Evolutionary conservation across 2,888 invertebrate species (phyloP), one percentile per base, ranked within the genome.

Genomic region (Yponomeuta sedellus): DNA sequence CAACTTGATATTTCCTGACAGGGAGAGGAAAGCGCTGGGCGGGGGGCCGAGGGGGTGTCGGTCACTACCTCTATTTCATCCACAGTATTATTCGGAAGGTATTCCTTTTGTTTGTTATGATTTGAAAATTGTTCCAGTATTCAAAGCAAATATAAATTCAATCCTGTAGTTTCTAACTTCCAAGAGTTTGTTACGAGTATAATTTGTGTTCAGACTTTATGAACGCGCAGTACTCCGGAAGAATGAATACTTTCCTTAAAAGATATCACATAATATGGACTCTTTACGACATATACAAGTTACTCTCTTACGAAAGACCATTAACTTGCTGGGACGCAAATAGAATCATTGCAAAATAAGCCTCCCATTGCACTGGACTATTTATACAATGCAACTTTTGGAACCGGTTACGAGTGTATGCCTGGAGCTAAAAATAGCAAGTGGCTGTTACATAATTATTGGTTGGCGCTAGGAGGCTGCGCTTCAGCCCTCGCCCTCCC

Each of bases 361-460:
- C 68, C 69, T 69, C 71, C 69, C 74, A 75, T 72, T 76, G 77
- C 77, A 79, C 71, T 70, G 71, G 69, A 73, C 77, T 81, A 81
- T 81, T 80, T 78, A 79, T 79, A 81, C 71, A 67, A 40, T 63
- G 44, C 63, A 63, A 59, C 34, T 59, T 65, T 65, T 34, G n/a
- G 34, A 64, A 64, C 58, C 66, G 66, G 57, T 61, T 34, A 39
- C 39, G 22, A 22, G 66, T 76, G 73, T 75, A 77, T 76, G 77
- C 78, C 79, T 79, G 74, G 67, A 66, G 78, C 86, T 86, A 86
- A 85, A 89, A 88, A 90, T 90, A 90, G 85, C 80, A 77, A 69
- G 83, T 80, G 84, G 88, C 88, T 79, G 79, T 77, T 88, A 86
- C 79, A 80, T 88, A 88, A 88, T 87, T 86, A 82, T 84, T 78